Evolutionary conservation across 2,797 vertebrate species (phyloP), one percentile per base, ranked within the genome.

Genomic region (Crax fasciolata): DNA sequence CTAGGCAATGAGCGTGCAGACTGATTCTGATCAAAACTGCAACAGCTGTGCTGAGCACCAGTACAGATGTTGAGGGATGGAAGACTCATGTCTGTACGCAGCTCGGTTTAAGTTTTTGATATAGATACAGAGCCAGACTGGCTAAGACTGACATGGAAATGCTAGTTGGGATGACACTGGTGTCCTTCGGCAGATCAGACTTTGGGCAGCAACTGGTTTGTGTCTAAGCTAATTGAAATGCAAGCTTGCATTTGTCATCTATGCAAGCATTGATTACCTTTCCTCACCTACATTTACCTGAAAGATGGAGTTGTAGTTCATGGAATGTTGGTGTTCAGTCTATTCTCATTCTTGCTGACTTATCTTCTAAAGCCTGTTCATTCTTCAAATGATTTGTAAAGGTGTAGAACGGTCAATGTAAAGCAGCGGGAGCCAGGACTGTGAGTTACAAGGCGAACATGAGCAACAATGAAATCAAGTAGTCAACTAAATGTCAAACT

Each of bases 291-390:
- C 15, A 43, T 8, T 74, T 70, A 4, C 17, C 25, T 39, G 43
- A 73, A 3, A n/a, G 11, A 65, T 27, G 18, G 32, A 35, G 13
- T 6, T 0, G 0, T 2, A 28, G 23, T 5, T 84, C 39, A 13
- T 10, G 7, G 11, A 62, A 11, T 4, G 1, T 3, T 62, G 35
- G 3, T 43, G 16, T 13, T 74, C 73, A 73, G 35, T 6, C 1
- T 80, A 4, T 24, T 24, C 30, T 66, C 38, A 3, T 6, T 92
- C 68, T 58, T 62, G 4, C 28, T 73, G 39, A 14, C 10, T 81
- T 38, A 49, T 30, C 24, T 83, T 58, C 52, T 57, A 62, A 62
- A 66, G 2, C 15, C 4, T 1, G 2, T 32, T 67, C 13, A 9
- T 25, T 89, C 21, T 44, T 21, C 14, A 27, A 55, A 11, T 6